These are phyloP conservation scores for Ariolimax columbianus DNA, from an alignment of 2,888 invertebrate species.

Conservation along the genomic window DNA sequence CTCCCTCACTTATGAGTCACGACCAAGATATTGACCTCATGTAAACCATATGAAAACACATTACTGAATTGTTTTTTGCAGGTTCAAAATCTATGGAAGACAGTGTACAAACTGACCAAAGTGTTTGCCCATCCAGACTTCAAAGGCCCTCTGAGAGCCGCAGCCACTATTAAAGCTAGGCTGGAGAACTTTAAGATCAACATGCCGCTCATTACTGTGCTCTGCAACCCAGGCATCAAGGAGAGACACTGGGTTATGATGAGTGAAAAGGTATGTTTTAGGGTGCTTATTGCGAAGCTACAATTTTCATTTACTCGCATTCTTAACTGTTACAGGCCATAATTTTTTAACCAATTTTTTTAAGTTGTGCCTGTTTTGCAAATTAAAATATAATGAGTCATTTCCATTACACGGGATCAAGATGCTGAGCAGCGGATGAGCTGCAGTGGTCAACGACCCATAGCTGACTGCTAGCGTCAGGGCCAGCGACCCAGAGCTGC, in stretches of 20 bases:
- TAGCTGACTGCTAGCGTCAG: too few relatives aligned
- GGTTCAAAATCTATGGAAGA: slow-evolving; percentile 77
- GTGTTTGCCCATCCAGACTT: slow-evolving; percentile 75
- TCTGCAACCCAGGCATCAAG: slow-evolving; percentile 78
- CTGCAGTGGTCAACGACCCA: too few relatives aligned
- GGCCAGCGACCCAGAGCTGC: too few relatives aligned
- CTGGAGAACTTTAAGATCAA: slow-evolving; percentile 78
- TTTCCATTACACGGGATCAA: too few relatives aligned
- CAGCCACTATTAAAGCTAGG: slow-evolving; percentile 76
- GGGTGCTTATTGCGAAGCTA: background rate
- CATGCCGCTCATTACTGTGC: slow-evolving; percentile 76
- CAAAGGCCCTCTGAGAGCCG: slow-evolving; percentile 75
- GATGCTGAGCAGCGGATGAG: too few relatives aligned
- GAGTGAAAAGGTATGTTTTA: slow-evolving; percentile 72
- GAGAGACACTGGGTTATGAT: slow-evolving; percentile 78
- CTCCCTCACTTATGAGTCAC: too few relatives aligned
- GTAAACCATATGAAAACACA: background rate
- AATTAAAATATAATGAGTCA: too few relatives aligned
- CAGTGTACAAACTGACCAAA: slow-evolving; percentile 78
- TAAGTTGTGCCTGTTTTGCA: too few relatives aligned
- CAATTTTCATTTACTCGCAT: too few relatives aligned
- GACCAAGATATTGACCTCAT: too few relatives aligned
- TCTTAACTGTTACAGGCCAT: too few relatives aligned
- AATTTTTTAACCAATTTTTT: too few relatives aligned
- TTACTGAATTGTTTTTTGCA: slow-evolving; percentile 49